A percentile compares a stretch with the other conserved stretches of the same genome.
phyloP scores from a whole-genome alignment of 92 coral and sea anemone species.

The Meandrina meandrites region DNA sequence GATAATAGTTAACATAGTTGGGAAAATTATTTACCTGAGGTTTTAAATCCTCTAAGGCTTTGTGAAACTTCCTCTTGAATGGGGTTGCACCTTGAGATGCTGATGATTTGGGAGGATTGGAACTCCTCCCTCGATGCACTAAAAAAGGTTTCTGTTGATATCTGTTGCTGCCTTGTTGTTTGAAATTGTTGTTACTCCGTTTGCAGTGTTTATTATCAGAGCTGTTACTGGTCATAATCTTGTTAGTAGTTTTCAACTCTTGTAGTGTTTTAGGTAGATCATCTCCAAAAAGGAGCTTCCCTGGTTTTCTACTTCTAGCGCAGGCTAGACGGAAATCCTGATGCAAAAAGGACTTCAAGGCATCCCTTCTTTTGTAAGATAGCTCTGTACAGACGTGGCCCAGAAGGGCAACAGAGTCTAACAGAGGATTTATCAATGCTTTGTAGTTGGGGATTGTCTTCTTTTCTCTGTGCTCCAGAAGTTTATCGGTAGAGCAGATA shows the following conservation, averaged over 20 bases:
- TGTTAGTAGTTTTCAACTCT: slow-evolving; percentile 13
- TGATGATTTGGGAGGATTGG: slow-evolving; percentile 16
- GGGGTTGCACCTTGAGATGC: slow-evolving; percentile 5
- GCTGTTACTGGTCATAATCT: slow-evolving; percentile 16
- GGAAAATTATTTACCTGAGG: slow-evolving; percentile 16
- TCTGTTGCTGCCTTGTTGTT: background rate
- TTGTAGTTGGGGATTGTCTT: slow-evolving; percentile 40
- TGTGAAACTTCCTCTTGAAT: slow-evolving; percentile 25
- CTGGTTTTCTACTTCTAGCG: slow-evolving; percentile 34
- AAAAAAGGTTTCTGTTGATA: slow-evolving; percentile 3
- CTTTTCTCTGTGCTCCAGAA: slow-evolving; percentile 41
- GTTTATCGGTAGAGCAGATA: slow-evolving; percentile 9
- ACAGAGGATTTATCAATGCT: slow-evolving; percentile 16
- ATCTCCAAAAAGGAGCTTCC: slow-evolving; percentile 47
- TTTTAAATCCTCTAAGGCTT: slow-evolving; percentile 25
- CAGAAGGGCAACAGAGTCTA: slow-evolving; percentile 35
- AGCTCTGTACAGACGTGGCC: slow-evolving; percentile 43
- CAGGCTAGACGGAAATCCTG: slow-evolving; percentile 41
- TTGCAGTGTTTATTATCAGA: slow-evolving; percentile 9
- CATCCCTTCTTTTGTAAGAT: slow-evolving; percentile 51
- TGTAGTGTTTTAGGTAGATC: slow-evolving; percentile 45
- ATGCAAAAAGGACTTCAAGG: slow-evolving; percentile 42
- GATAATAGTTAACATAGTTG: background rate
- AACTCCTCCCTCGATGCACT: slow-evolving; percentile 12
- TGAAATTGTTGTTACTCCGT: background rate